These are phyloP conservation scores for Lithophane leautieri DNA, from an alignment of 2,888 invertebrate species.

Conservation along the genomic window DNA sequence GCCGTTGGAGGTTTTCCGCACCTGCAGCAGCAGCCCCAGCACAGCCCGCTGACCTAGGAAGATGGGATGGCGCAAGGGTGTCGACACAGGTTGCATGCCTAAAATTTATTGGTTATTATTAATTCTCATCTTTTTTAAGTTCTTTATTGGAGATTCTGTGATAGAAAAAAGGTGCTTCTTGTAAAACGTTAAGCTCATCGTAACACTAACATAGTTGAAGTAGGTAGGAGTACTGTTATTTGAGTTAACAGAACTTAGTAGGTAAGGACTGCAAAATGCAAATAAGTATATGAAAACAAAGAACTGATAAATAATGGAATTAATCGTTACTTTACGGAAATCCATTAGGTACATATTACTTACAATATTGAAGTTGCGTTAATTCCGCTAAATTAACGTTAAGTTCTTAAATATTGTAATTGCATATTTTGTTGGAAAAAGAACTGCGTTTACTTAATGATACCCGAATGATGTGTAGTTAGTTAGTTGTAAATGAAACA, in stretches of 20 bases:
- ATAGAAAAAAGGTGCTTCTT: not conserved
- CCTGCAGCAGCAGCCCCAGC: too few relatives aligned
- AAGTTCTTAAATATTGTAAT: not conserved
- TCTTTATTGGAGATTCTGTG: not conserved
- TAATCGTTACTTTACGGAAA: not conserved
- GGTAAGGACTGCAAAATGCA: not conserved
- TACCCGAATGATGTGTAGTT: not conserved
- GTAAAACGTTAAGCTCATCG: not conserved
- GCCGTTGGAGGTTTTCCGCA: too few relatives aligned
- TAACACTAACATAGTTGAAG: not conserved
- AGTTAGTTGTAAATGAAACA: not conserved
- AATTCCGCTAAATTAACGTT: not conserved
- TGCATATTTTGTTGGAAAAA: not conserved
- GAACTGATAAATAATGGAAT: not conserved
- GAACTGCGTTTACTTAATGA: not conserved
- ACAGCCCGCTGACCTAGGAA: too few relatives aligned
- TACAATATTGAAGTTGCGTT: not conserved
- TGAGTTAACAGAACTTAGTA: not conserved
- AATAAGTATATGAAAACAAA: not conserved
- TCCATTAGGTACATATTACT: not conserved
- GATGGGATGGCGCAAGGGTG: too few relatives aligned
- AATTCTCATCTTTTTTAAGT: too few relatives aligned
- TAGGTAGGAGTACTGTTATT: not conserved
- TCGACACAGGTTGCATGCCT: too few relatives aligned
- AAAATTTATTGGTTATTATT: too few relatives aligned